A percentile compares a stretch with the other conserved stretches of the same genome.
phyloP scores from a whole-genome alignment of 1,140 invertebrate genomes.

The Drosophila persimilis region DNA sequence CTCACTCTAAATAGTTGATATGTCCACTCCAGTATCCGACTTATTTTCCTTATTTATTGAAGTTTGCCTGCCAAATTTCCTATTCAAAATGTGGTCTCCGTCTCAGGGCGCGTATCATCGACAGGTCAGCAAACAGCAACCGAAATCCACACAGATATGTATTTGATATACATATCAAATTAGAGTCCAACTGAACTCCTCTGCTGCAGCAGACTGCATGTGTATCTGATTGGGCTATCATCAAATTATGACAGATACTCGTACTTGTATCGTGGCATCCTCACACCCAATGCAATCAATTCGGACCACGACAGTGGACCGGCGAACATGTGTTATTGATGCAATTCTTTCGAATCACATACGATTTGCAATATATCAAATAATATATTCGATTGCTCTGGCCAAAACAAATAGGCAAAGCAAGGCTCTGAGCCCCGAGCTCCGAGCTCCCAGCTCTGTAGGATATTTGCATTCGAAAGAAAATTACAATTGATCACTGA shows the following conservation, averaged over 20 bases:
- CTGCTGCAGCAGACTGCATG: conserved; percentile 2
- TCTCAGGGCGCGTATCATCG: conserved; percentile 26
- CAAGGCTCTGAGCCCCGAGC: neutral
- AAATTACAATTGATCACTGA: conserved; percentile 76
- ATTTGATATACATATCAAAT: conserved; percentile 19
- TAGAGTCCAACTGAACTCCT: conserved; percentile 5
- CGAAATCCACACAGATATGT: conserved; percentile 18
- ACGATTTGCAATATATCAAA: conserved; percentile 49
- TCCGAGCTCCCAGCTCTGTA: neutral
- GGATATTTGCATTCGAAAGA: conserved; percentile 76
- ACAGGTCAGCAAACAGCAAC: conserved; percentile 28
- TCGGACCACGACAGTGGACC: conserved; percentile 16
- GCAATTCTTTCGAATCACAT: conserved; percentile 50
- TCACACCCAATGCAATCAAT: too few species aligned
- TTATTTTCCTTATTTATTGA: neutral
- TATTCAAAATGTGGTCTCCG: conserved; percentile 5
- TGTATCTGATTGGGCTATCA: conserved; percentile 32
- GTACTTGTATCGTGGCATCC: too few species aligned
- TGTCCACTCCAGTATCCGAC: too few species aligned
- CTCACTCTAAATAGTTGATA: too few species aligned
- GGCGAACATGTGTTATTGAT: conserved; percentile 67
- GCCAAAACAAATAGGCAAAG: conserved; percentile 57
- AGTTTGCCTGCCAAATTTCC: conserved; percentile 10
- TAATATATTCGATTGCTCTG: conserved; percentile 48
- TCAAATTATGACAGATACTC: conserved; percentile 32